Evolutionary conservation across 2,888 invertebrate genomes (phyloP), one percentile per base, ranked within the genome.

Genomic region (Sycophila texana): DNA sequence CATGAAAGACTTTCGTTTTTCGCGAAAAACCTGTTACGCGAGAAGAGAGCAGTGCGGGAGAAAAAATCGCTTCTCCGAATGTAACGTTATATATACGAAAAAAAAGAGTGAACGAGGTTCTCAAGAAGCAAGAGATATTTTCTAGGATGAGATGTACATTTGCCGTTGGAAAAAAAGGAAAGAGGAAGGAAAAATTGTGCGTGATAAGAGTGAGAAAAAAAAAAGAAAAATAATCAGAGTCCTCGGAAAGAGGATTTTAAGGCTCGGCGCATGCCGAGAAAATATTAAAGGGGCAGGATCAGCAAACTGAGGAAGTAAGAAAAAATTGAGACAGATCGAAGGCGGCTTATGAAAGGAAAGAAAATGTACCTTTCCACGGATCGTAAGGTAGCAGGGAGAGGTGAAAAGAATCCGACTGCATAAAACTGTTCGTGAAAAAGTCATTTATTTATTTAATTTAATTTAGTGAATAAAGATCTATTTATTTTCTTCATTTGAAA

Each of bases 271-370:
- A 68, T 13, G 60, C n/a, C 53, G 58, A 57, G 65, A 70, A 57
- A 74, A 73, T 74, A 67, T 71, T 61, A 68, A 66, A 77, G 79
- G 74, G 61, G 66, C 76, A 55, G 26, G 53, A 72, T 73, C 73
- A 63, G 22, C 75, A 58, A 67, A 74, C 68, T 67, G 26, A 55
- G 68, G 30, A 72, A 57, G 58, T 57, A 60, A 67, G 47, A 80
- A 74, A 70, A 74, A 77, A 71, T 47, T 39, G 18, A 26, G 58
- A 74, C 57, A 67, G 77, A 47, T 26, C 61, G 58, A 73, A 82
- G 74, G 81, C 67, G 63, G 67, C 65, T 76, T 79, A 57, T 65
- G 26, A 70, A 47, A 74, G 76, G 67, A 75, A 73, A 53, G 60
- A 70, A n/a, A 22, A 61, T 61, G 30, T 30, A 20, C 14, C 16